Evolutionary conservation across 2,888 invertebrate genomes (phyloP).

Genomic region (Thalpophila matura): DNA sequence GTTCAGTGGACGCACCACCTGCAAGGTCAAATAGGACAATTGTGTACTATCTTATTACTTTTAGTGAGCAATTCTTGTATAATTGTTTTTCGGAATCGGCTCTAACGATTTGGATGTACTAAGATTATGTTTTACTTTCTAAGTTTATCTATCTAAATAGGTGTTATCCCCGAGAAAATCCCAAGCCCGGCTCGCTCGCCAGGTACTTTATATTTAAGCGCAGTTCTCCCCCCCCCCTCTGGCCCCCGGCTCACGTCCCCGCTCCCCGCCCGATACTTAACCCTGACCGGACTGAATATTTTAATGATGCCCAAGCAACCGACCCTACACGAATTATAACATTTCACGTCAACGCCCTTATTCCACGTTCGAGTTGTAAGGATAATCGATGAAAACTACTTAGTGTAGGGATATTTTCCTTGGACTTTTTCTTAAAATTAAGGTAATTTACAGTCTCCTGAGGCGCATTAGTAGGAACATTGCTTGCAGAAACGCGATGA

Average conservation of each 20-base stretch:
- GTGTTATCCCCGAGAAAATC: too few species aligned
- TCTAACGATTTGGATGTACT: too few species aligned
- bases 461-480: background rate
- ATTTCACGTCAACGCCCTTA: conserved; percentile 18
- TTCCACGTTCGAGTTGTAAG: background rate
- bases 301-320: conserved; percentile 32
- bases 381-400: conserved; percentile 6
- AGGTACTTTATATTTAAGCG: conserved; percentile 46
- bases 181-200: too few species aligned
- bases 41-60: conserved; percentile 47
- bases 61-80: too few species aligned
- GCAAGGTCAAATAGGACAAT: conserved; percentile 40
- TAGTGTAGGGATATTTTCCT: background rate
- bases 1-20: background rate
- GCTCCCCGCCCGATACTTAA: conserved; percentile 22
- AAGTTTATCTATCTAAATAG: too few species aligned
- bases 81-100: too few species aligned
- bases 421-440: background rate
- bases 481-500: conserved; percentile 30
- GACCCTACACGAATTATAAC: conserved; percentile 35
- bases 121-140: too few species aligned
- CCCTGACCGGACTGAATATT: conserved; percentile 49
- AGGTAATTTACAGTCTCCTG: background rate
- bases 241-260: background rate
- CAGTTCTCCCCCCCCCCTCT: background rate